Base-by-base conservation (phyloP, 2,888 invertebrate species). In the Octodonta nipae region DNA sequence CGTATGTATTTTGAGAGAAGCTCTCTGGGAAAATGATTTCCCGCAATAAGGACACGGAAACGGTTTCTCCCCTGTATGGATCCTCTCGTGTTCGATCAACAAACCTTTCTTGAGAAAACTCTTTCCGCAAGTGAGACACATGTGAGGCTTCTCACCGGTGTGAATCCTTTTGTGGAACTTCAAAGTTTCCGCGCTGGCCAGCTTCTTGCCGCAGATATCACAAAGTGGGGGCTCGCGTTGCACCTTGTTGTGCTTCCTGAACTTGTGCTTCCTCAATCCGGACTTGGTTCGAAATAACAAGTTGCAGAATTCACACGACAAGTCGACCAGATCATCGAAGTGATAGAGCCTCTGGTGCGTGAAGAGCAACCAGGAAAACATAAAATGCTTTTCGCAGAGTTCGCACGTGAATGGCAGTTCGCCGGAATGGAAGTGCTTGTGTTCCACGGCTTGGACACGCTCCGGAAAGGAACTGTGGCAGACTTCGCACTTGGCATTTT, bases 11-110 rank as follows among this genome's bases (percentile, higher is more conserved):
- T 43, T 44, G 8, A 50, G 32, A 5, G 46, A 43, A 24, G 60
- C 65, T 4, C 51, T 52, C 17, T 56, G 65, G 2, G 60, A 54
- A n/a, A 70, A 52, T 0, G 62, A 61, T 38, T 70, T 70, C 0
- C 68, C 67, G 32, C 72, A 73, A 2, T 63, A 51, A 15, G 67
- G 65, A 32, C 61, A 61, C 16, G 48, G 38, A 32, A 53, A 55
- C 3, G 55, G 54, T 30, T 50, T 54, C 31, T 56, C 55, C 1
- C 54, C 55, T 1, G 51, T 56, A 34, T 60, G 60, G 5, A 50
- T 51, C 16, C 56, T 43, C 31, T 55, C 50, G 35, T 58, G 56
- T 29, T 55, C 47, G 5, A 49, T 46, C 24, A 56, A 34, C 6
- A 45, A 44, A 10, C 44, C 50, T 32, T 49, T 54, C 32, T 47